phyloP scores from a whole-genome alignment of 2,888 invertebrate genomes.

The Machimus rusticus region DNA sequence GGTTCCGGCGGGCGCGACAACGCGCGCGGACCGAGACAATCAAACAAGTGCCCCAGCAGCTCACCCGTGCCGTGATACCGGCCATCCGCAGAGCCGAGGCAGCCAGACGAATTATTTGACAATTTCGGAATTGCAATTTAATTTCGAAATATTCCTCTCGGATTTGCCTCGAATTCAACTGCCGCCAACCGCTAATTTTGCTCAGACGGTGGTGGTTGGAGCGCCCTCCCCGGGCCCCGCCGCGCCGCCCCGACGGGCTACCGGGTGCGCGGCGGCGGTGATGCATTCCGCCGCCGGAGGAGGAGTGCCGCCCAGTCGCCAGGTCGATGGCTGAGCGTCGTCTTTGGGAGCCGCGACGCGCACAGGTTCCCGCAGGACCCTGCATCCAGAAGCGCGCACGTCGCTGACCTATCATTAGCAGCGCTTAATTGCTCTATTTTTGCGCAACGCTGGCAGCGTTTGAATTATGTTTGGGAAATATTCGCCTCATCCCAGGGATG shows the following conservation, averaged over 20 bases:
- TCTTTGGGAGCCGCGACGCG: not conserved
- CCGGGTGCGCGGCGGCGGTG: not conserved
- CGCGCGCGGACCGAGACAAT: not conserved
- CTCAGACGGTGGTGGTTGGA: not conserved
- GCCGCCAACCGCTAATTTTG: constrained; percentile 31
- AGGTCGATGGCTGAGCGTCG: not conserved
- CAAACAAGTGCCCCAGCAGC: not conserved
- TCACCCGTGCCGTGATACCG: not conserved
- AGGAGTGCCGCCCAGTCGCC: not conserved
- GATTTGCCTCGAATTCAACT: constrained; percentile 14
- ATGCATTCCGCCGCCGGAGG: not conserved
- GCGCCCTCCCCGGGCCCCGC: not conserved
- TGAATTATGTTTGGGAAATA: not conserved
- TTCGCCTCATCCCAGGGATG: not conserved
- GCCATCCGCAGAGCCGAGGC: not conserved
- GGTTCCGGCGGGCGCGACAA: not conserved
- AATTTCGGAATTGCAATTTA: constrained; percentile 12
- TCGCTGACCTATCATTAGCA: not conserved
- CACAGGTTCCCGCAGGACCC: not conserved
- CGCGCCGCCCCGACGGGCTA: not conserved
- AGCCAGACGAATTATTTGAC: not conserved
- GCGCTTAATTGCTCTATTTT: not conserved
- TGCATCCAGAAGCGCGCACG: not conserved
- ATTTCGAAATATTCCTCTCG: not conserved
- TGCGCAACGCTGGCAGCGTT: not conserved